Conservation (phyloP, 2,888 invertebrate species). For the Pollenia griseotomentosa region DNA sequence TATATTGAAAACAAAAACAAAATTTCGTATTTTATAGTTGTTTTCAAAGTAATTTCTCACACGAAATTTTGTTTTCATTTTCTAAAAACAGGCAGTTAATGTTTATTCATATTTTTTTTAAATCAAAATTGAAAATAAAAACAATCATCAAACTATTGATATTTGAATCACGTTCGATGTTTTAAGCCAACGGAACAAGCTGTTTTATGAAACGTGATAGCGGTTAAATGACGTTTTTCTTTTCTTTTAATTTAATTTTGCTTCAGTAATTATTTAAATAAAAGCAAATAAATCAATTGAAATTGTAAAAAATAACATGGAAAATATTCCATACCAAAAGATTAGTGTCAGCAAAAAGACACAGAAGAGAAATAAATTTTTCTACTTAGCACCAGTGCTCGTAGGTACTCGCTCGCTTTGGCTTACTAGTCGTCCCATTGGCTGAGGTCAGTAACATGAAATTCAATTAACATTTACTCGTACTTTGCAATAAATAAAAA, state of each 20-base stretch:
- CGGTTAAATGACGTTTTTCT: conserved; percentile 32
- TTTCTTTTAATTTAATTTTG: conserved; percentile 32
- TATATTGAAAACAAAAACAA: no score
- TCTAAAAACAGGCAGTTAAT: background rate
- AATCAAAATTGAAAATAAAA: background rate
- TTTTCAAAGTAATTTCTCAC: no score
- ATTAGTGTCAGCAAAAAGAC: conserved; percentile 57
- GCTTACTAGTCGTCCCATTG: conserved; percentile 29
- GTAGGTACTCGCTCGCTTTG: conserved; percentile 16
- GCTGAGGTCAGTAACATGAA: conserved; percentile 69
- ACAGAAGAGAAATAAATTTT: conserved; percentile 27
- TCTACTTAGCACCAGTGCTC: background rate
- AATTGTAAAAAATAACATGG: conserved; percentile 11
- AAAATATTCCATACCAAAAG: conserved; percentile 30
- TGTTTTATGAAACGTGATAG: conserved; percentile 66
- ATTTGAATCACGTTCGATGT: conserved; percentile 50
- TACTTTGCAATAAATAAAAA: background rate
- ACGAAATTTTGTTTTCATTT: no score
- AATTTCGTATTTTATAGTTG: no score
- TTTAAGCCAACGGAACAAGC: conserved; percentile 44
- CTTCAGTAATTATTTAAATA: conserved; percentile 40
- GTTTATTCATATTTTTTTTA: background rate
- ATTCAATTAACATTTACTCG: conserved; percentile 64
- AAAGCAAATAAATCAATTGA: background rate
- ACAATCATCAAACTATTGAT: conserved; percentile 13